Evolutionary conservation across 2,113 vertebrate species (phyloP).

Genomic region (Pollimyrus isidori): DNA sequence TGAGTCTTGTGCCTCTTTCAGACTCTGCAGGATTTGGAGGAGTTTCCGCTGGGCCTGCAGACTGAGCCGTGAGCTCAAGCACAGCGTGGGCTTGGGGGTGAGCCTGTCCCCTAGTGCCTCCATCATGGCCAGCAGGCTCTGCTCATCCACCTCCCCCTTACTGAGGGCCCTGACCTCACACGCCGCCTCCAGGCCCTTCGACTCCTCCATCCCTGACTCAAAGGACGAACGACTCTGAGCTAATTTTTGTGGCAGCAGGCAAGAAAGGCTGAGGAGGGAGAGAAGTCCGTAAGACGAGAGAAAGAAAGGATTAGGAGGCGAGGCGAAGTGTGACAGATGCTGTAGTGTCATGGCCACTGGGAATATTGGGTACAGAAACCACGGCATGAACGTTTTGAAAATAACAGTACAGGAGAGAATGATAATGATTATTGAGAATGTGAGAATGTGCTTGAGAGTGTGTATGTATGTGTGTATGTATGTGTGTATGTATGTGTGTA

Average conservation of each 20-base stretch:
- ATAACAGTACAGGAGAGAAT: background rate
- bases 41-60: constrained; percentile 85
- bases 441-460: too few species aligned
- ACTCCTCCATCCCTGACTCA: constrained; percentile 86
- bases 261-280: constrained; percentile 69
- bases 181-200: constrained; percentile 85
- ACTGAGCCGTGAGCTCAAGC: constrained; percentile 83
- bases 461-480: too few species aligned
- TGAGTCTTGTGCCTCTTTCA: constrained; percentile 82
- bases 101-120: constrained; percentile 83
- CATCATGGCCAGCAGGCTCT: constrained; percentile 80
- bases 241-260: constrained; percentile 82
- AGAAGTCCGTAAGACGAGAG: constrained; percentile 7
- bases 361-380: background rate
- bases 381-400: background rate
- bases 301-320: background rate
- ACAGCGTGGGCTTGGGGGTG: constrained; percentile 71
- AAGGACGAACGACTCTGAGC: constrained; percentile 84
- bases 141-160: constrained; percentile 78
- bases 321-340: constrained; percentile 7
- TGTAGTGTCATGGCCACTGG: background rate
- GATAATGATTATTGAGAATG: background rate
- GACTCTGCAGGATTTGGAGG: constrained; percentile 77
- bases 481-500: too few species aligned
- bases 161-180: constrained; percentile 80